Conservation (phyloP, 2,888 invertebrate species). For the Sussaba pulchella region DNA sequence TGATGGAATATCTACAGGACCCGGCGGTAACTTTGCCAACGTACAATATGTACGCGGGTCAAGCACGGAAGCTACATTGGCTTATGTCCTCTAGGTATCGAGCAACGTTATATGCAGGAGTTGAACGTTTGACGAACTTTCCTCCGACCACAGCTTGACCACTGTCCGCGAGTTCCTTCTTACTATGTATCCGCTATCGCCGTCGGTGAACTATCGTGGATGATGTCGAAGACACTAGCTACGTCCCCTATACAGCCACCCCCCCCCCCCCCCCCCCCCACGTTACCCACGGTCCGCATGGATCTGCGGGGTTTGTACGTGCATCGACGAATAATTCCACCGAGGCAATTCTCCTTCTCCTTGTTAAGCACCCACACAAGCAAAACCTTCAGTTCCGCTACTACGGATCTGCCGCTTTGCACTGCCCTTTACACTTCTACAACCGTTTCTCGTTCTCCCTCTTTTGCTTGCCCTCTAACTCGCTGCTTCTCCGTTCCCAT, state of each 20-base stretch:
- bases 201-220: conserved; percentile 10
- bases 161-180: conserved; percentile 7
- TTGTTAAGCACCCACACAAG: conserved; percentile 23
- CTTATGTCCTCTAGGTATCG: conserved; percentile 7
- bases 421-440: conserved; percentile 39
- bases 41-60: background rate
- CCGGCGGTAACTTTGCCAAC: background rate
- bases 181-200: conserved; percentile 1
- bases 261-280: too few relatives aligned
- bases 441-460: conserved; percentile 32
- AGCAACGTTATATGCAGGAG: conserved; percentile 2
- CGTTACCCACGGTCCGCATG: conserved; percentile 4
- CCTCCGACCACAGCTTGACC: conserved; percentile 45
- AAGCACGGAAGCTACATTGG: conserved; percentile 4
- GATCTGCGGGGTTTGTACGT: too few relatives aligned
- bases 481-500: conserved; percentile 9
- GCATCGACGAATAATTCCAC: conserved; percentile 48
- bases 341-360: conserved; percentile 21
- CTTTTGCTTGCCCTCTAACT: background rate
- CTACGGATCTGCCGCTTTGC: conserved; percentile 13
- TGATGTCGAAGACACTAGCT: background rate
- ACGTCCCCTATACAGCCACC: conserved; percentile 7
- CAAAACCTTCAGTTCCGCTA: conserved; percentile 14
- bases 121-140: conserved; percentile 57
- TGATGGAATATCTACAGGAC: background rate